Conservation (phyloP, 2,113 vertebrate genomes). For the Ceuthmochares aereus region DNA sequence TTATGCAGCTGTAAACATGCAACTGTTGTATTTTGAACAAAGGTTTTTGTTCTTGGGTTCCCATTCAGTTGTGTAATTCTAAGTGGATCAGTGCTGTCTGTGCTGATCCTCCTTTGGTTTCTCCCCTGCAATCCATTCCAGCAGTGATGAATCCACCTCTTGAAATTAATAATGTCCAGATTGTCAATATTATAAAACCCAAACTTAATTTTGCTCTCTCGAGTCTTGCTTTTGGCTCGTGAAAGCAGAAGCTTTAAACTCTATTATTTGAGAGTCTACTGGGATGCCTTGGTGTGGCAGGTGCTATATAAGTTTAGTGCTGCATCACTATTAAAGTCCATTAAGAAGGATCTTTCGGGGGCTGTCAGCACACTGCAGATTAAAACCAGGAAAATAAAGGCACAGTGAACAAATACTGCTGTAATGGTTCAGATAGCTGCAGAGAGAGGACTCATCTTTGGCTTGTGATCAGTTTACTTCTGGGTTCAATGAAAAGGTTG, state of each 20-base stretch:
- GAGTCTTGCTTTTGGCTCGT: conserved; percentile 42
- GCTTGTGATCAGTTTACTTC: conserved; percentile 49
- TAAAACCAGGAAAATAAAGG: conserved; percentile 61
- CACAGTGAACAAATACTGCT: conserved; percentile 37
- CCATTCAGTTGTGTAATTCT: not conserved
- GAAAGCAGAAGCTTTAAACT: conserved; percentile 60
- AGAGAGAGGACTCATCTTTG: conserved; percentile 12
- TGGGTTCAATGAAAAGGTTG: conserved; percentile 42
- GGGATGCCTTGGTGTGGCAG: conserved; percentile 50
- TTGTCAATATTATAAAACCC: conserved; percentile 60
- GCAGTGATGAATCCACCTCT: conserved; percentile 19
- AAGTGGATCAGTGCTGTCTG: not conserved
- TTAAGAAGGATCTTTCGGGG: conserved; percentile 60
- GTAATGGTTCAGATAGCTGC: conserved; percentile 32
- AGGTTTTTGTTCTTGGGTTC: not conserved
- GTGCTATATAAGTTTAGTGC: conserved; percentile 52
- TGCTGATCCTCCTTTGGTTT: not conserved
- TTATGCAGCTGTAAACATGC: not conserved
- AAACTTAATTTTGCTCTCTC: conserved; percentile 55
- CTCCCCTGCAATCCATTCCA: not conserved
- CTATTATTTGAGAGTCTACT: conserved; percentile 58
- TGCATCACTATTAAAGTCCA: conserved; percentile 52
- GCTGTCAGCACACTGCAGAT: conserved; percentile 55
- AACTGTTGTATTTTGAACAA: not conserved
- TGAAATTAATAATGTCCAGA: conserved; percentile 60